A percentile compares a stretch with the other conserved stretches of the same genome.
These are phyloP conservation scores for Cheumatopsyche charites DNA, from an alignment of 1,140 invertebrate genomes.

Conservation along the genomic window DNA sequence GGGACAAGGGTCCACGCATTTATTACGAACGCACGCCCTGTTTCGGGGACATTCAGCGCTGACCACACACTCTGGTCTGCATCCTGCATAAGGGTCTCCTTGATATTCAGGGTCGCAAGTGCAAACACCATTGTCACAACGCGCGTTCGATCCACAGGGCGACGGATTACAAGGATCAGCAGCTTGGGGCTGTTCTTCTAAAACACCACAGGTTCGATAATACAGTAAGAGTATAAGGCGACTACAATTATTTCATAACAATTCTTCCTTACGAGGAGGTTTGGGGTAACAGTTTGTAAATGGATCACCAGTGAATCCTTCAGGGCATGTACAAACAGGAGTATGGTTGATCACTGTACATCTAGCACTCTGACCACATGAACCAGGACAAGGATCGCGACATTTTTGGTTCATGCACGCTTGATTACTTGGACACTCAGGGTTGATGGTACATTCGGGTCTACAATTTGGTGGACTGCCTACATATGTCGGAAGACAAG, in stretches of 20 bases:
- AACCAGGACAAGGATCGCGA: conserved; percentile 73
- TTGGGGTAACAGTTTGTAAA: conserved; percentile 68
- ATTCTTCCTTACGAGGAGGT: conserved; percentile 59
- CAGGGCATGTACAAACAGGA: conserved; percentile 69
- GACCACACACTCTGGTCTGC: conserved; percentile 79
- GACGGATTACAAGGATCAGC: conserved; percentile 68
- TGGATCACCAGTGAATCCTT: conserved; percentile 74
- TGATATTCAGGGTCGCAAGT: conserved; percentile 71
- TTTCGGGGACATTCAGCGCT: conserved; percentile 80
- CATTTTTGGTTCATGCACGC: conserved; percentile 73
- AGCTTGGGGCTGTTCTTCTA: conserved; percentile 38
- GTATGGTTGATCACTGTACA: conserved; percentile 71
- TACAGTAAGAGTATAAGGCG: too few relatives aligned
- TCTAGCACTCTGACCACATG: conserved; percentile 69
- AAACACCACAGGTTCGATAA: conserved; percentile 39
- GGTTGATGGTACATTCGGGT: conserved; percentile 71
- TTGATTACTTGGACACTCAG: conserved; percentile 66
- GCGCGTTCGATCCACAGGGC: conserved; percentile 70
- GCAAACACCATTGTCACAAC: conserved; percentile 64
- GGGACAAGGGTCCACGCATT: conserved; percentile 84
- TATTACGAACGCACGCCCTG: conserved; percentile 80
- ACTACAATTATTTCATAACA: too few relatives aligned
- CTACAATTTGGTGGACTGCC: conserved; percentile 74
- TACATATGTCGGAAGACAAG: conserved; percentile 67
- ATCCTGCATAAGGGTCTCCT: conserved; percentile 73